Conservation (phyloP, 92 coral and sea anemone genomes). For the Diadumene lineata region DNA sequence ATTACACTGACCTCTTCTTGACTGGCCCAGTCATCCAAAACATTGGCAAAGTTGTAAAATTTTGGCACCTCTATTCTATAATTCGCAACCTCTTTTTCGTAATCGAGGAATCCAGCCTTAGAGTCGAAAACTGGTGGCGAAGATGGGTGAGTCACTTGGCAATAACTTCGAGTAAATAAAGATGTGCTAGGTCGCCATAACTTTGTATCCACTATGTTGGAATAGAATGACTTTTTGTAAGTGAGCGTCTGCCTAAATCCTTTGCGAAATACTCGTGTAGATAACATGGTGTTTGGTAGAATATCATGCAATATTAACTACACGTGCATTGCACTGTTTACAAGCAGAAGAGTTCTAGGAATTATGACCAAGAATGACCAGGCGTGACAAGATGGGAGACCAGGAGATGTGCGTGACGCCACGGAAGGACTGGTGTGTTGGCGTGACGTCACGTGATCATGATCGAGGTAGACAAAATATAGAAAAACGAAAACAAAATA, state of each 20-base stretch:
- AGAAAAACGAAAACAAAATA: too few relatives aligned
- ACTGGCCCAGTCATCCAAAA: constrained; percentile 72
- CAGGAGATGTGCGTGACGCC: neutral
- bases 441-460: too few relatives aligned
- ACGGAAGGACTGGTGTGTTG: constrained; percentile 53
- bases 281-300: neutral
- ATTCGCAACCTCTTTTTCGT: constrained; percentile 56
- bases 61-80: constrained; percentile 63
- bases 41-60: constrained; percentile 78
- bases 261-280: neutral
- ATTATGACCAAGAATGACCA: neutral
- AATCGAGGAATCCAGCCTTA: constrained; percentile 71
- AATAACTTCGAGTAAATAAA: neutral
- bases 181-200: neutral
- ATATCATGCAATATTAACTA: neutral
- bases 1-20: constrained; percentile 57
- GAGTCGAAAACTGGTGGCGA: constrained; percentile 75
- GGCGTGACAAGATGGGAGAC: neutral
- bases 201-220: neutral
- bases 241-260: neutral
- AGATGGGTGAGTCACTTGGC: constrained; percentile 10
- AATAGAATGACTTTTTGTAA: neutral
- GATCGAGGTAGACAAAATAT: too few relatives aligned
- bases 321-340: neutral
- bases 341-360: neutral